phyloP scores from a whole-genome alignment of 2,888 invertebrate species.

The Pterobdella sp. region DNA sequence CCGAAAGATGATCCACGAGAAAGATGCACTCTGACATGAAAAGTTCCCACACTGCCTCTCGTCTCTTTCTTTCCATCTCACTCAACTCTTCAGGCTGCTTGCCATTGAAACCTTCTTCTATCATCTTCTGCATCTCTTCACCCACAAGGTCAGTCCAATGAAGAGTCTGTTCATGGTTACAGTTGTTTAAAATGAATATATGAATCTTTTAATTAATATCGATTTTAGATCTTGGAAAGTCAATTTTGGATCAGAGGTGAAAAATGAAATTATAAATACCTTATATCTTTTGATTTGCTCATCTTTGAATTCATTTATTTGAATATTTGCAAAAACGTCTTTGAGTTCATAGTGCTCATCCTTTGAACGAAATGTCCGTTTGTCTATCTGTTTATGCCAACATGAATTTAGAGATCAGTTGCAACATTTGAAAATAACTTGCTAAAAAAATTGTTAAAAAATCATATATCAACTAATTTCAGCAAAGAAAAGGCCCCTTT shows the following conservation, averaged over 20 bases:
- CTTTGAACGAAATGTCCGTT: not conserved
- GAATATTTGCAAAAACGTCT: not conserved
- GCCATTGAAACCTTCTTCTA: not conserved
- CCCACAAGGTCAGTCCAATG: slow-evolving; percentile 24
- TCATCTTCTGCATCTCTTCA: not conserved
- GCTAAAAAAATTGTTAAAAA: too few relatives aligned
- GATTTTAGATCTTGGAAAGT: too few relatives aligned
- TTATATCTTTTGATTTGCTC: slow-evolving; percentile 10
- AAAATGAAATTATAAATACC: not conserved
- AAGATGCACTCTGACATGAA: slow-evolving; percentile 60
- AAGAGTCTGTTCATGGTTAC: not conserved
- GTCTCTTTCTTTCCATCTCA: slow-evolving; percentile 49
- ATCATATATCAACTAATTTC: too few relatives aligned
- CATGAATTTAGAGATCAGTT: not conserved
- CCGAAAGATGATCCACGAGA: slow-evolving; percentile 59
- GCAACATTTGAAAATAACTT: not conserved
- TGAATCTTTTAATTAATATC: too few relatives aligned
- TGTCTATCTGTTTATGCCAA: not conserved
- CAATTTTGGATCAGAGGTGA: too few relatives aligned
- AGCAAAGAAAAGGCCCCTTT: slow-evolving; percentile 22
- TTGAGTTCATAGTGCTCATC: not conserved
- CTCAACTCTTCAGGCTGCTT: slow-evolving; percentile 7
- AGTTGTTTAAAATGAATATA: not conserved
- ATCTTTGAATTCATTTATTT: slow-evolving; percentile 9
- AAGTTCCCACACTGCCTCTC: slow-evolving; percentile 61